Evolutionary conservation across 2,888 invertebrate genomes (phyloP), one percentile per base, ranked within the genome.

Genomic region (Catonia carolina): DNA sequence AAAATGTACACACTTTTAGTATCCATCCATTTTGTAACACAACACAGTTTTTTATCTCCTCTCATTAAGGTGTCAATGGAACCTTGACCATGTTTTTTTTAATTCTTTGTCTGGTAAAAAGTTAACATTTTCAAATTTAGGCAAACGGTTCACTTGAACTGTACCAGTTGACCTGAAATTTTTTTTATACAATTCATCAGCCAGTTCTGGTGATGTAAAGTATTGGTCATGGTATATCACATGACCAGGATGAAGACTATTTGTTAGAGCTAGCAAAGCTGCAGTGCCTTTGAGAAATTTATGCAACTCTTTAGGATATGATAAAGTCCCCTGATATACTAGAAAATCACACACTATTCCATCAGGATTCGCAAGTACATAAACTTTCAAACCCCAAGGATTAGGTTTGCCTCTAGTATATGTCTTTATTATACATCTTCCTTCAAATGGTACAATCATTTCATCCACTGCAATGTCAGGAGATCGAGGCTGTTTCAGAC

Each of bases 391-490:
- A 14, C 27, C 55, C 17, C 36, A 37, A 17, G 49, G 49, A 35
- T 55, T 55, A 10, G 55, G 55, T 49, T 49, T 55, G 15, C 49
- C 49, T 2, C 49, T 36, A 14, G 49, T n/a, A 37, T 49, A 31
- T 23, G 48, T 48, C 35, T 55, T 55, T 14, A 55, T 17, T 6
- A 6, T 39, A 49, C 49, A 49, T 35, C 15, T 41, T 17, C 55
- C 55, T 18, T 17, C 2, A 41, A 55, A 49, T 6, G 55, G 55
- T 10, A 55, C 36, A 37, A 55, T 55, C 49, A 49, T 55, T 39
- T 55, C 49, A 50, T 55, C 55, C 37, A 55, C 31, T 22, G 22
- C 20, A n/a, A 36, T 36, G n/a, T 36, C 17, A 7, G 36, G 39
- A 7, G 36, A 18, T 36, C 39, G n/a, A 20, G 4, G n/a, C 23